phyloP scores from a whole-genome alignment of 37 sponge, comb jelly and placozoan genomes.

The Mnemiopsis leidyi region DNA sequence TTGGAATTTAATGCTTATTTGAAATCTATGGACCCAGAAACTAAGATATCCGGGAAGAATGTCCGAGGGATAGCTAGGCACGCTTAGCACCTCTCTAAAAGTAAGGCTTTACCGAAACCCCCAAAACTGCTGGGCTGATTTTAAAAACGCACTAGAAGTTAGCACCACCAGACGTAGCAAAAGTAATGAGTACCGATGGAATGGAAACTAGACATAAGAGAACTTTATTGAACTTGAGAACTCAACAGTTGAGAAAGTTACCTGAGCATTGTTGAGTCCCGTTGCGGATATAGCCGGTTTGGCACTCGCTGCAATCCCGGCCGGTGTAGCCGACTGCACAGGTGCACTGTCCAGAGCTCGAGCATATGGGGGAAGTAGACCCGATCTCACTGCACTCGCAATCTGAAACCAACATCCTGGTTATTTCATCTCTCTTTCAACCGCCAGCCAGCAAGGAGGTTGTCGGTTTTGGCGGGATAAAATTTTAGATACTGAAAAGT shows the following conservation, averaged over 20 bases:
- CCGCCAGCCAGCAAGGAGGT: too few species aligned
- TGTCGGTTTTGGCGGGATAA: too few species aligned
- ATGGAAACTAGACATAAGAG: too few species aligned
- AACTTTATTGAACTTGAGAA: too few species aligned
- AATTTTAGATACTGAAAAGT: too few species aligned
- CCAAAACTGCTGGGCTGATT: neutral
- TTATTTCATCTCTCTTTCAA: neutral
- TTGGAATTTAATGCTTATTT: neutral
- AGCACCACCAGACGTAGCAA: too few species aligned
- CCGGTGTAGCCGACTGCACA: neutral
- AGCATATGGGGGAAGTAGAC: neutral
- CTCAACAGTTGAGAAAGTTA: too few species aligned
- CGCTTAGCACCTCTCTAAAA: neutral
- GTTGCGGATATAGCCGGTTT: neutral
- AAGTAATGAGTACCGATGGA: too few species aligned
- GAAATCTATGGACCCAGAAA: neutral
- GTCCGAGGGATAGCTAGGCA: neutral
- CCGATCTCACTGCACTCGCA: conserved; percentile 31
- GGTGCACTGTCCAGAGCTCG: neutral
- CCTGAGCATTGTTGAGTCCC: neutral
- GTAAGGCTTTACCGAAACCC: neutral
- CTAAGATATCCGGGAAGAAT: neutral
- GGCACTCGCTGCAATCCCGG: neutral
- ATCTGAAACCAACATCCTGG: neutral
- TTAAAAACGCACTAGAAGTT: too few species aligned